These are phyloP conservation scores for Dilophus febrilis DNA, from an alignment of 2,888 invertebrate species.

Conservation along the genomic window DNA sequence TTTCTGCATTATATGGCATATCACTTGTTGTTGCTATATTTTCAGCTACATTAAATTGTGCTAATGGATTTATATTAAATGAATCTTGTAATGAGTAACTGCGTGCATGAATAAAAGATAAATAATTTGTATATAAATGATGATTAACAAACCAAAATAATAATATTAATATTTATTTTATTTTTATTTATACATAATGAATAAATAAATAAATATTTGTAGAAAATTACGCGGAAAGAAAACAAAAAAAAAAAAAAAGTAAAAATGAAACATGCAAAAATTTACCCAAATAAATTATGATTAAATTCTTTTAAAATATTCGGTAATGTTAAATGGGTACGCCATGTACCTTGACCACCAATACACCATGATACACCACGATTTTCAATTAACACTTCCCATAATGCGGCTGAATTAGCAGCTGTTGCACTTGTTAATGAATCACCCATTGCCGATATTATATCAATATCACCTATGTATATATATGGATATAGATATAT, in stretches of 20 bases:
- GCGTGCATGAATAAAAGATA: slow-evolving; percentile 4
- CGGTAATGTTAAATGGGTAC: slow-evolving; percentile 34
- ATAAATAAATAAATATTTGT: too few relatives aligned
- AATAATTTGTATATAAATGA: background rate
- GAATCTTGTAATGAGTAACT: slow-evolving; percentile 31
- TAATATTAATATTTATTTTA: background rate
- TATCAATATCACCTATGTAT: slow-evolving; percentile 40
- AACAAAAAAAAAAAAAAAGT: too few relatives aligned
- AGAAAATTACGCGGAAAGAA: too few relatives aligned
- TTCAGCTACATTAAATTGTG: slow-evolving; percentile 38
- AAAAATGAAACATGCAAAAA: too few relatives aligned
- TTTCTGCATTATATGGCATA: slow-evolving; percentile 33
- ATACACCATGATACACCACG: slow-evolving; percentile 32
- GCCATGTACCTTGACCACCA: slow-evolving; percentile 36
- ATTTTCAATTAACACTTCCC: slow-evolving; percentile 32
- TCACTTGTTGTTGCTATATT: slow-evolving; percentile 33
- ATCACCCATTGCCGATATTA: slow-evolving; percentile 41
- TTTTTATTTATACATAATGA: too few relatives aligned
- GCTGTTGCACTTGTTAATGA: slow-evolving; percentile 40
- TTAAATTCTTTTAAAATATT: slow-evolving; percentile 46
- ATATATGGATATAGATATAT: background rate
- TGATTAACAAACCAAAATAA: background rate
- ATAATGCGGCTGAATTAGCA: slow-evolving; percentile 29
- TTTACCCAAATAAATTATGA: slow-evolving; percentile 39
- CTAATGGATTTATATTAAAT: slow-evolving; percentile 19